Percentiles rank a stretch among this genome's conserved stretches.
These are phyloP conservation scores for Lathronympha strigana DNA, from an alignment of 2,888 invertebrate species.

Conservation along the genomic window DNA sequence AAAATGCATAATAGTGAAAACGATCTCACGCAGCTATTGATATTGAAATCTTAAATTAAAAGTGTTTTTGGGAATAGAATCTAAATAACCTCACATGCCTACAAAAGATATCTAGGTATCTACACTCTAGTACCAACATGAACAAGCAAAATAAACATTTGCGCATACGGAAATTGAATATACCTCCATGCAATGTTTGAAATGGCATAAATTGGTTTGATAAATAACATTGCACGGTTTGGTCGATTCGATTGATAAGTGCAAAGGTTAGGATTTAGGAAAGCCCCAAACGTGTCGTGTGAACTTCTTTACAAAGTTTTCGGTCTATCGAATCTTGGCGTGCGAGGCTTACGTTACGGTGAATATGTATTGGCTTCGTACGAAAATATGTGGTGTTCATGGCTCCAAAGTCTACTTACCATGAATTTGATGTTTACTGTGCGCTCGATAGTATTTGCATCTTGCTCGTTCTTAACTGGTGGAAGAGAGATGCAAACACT, in stretches of 20 bases:
- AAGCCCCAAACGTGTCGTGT: constrained; percentile 47
- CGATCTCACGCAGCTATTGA: too few species aligned
- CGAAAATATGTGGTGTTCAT: constrained; percentile 22
- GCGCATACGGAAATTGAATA: constrained; percentile 4
- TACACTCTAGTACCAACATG: neutral
- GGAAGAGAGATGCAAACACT: too few species aligned
- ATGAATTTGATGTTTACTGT: neutral
- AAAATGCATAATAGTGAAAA: too few species aligned
- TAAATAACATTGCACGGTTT: constrained; percentile 27
- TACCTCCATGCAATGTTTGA: neutral
- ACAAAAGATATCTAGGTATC: neutral
- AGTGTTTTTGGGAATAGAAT: too few species aligned
- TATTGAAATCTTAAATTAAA: too few species aligned
- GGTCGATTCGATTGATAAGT: constrained; percentile 25
- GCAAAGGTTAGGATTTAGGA: constrained; percentile 40
- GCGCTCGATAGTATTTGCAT: too few species aligned
- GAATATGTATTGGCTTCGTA: constrained; percentile 22
- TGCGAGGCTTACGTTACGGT: constrained; percentile 26
- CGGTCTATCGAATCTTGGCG: constrained; percentile 49
- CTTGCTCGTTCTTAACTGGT: too few species aligned
- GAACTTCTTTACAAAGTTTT: constrained; percentile 53
- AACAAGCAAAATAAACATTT: neutral
- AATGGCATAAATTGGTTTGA: constrained; percentile 11
- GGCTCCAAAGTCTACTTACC: too few species aligned
- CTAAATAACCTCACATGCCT: too few species aligned